phyloP scores from a whole-genome alignment of 2,888 invertebrate species.

The Sinelater perroti region DNA sequence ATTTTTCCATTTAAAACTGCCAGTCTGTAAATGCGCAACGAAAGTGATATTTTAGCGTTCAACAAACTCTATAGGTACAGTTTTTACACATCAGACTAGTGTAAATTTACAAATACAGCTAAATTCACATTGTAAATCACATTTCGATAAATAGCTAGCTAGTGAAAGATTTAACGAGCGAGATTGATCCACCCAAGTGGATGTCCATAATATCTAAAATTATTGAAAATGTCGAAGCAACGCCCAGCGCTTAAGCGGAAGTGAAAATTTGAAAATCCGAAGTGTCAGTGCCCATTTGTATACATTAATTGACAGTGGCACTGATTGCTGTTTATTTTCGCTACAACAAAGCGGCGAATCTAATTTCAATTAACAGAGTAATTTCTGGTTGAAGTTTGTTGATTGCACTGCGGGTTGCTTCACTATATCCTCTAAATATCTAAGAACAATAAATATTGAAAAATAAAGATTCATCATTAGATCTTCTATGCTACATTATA shows the following conservation, averaged over 20 bases:
- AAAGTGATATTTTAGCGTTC: slow-evolving; percentile 11
- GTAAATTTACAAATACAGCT: slow-evolving; percentile 29
- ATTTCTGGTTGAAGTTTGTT: neutral
- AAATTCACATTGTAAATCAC: slow-evolving; percentile 40
- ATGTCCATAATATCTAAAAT: slow-evolving; percentile 35
- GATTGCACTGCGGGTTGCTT: slow-evolving; percentile 7
- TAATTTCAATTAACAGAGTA: too few species aligned
- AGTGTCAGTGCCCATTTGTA: slow-evolving; percentile 9
- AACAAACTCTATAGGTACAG: slow-evolving; percentile 29
- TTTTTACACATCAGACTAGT: slow-evolving; percentile 22
- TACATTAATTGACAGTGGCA: slow-evolving; percentile 25
- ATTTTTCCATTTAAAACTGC: too few species aligned
- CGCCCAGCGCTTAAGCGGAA: neutral
- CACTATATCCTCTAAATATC: slow-evolving; percentile 16
- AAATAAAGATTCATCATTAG: slow-evolving; percentile 33
- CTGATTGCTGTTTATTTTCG: neutral
- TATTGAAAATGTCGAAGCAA: slow-evolving; percentile 25
- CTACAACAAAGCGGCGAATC: neutral
- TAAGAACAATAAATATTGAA: slow-evolving; percentile 34
- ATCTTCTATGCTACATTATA: slow-evolving; percentile 27
- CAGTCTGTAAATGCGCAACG: slow-evolving; percentile 5
- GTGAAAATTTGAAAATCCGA: neutral
- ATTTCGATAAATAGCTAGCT: slow-evolving; percentile 40
- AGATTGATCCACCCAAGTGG: slow-evolving; percentile 36
- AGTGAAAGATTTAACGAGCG: slow-evolving; percentile 44